Percentiles rank a stretch among this genome's conserved stretches.
Conservation (phyloP, 2,797 vertebrate species). For the Setipinna tenuifilis region DNA sequence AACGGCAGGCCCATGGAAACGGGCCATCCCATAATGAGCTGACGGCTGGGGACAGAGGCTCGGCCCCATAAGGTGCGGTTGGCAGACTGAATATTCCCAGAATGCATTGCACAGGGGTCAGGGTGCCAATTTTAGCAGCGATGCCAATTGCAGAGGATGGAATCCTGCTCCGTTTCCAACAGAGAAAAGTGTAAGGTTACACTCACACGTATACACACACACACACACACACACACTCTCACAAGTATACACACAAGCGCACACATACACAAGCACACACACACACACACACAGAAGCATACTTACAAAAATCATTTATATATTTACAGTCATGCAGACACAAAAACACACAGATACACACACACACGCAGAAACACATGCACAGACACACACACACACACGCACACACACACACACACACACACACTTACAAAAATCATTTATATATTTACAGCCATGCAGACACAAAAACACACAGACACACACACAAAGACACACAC, state of each 20-base stretch:
- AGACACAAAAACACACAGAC: neutral
- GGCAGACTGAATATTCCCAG: conserved; percentile 74
- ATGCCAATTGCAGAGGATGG: conserved; percentile 61
- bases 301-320: neutral
- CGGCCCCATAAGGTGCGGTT: conserved; percentile 72
- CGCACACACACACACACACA: neutral
- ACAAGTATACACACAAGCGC: conserved; percentile 10
- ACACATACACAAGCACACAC: neutral
- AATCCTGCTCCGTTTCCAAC: conserved; percentile 64
- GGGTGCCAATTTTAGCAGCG: conserved; percentile 74
- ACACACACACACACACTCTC: conserved; percentile 18
- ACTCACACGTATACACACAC: neutral
- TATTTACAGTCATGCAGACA: neutral
- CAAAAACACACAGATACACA: neutral
- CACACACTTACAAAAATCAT: conserved; percentile 24
- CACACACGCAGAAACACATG: neutral
- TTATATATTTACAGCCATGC: neutral
- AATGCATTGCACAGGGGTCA: conserved; percentile 80
- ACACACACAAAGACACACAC: neutral
- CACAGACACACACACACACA: neutral
- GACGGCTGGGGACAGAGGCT: too few relatives aligned
- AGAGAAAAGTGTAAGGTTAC: conserved; percentile 68
- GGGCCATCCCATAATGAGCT: conserved; percentile 57
- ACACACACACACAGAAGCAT: neutral
- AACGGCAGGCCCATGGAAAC: conserved; percentile 37